Percentiles rank a stretch among this genome's conserved stretches.
phyloP scores from a whole-genome alignment of 30 jellyfish, hydroid and myxozoan genomes.

The Chrysaora quinquecirrha region DNA sequence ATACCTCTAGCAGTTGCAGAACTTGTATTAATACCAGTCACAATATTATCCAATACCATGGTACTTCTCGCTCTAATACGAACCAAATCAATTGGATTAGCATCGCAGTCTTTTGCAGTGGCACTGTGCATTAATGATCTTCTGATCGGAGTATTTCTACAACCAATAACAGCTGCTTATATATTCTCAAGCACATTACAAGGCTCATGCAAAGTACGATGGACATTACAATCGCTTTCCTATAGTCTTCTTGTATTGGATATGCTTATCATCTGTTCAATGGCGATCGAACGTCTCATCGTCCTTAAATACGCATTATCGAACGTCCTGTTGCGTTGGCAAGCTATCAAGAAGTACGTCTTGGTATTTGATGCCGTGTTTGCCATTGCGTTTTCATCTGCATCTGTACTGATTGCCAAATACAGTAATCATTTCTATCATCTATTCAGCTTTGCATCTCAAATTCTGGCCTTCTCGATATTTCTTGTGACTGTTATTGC shows the following conservation, averaged over 20 bases:
- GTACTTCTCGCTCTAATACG: slow-evolving; percentile 28
- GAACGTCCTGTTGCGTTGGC: slow-evolving; percentile 37
- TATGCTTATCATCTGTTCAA: slow-evolving; percentile 15
- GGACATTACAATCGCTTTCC: slow-evolving; percentile 16
- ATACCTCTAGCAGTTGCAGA: not conserved
- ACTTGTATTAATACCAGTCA: slow-evolving; percentile 10
- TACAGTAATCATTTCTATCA: slow-evolving; percentile 29
- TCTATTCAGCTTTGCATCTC: slow-evolving; percentile 25
- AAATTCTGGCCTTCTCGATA: not conserved
- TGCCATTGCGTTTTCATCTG: not conserved
- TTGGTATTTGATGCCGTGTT: not conserved
- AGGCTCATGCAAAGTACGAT: not conserved
- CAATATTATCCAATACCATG: slow-evolving; percentile 7
- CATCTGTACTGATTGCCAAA: slow-evolving; percentile 25
- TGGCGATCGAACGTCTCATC: slow-evolving; percentile 51
- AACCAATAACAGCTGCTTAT: slow-evolving; percentile 8
- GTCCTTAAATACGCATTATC: slow-evolving; percentile 33
- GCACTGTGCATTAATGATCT: slow-evolving; percentile 47
- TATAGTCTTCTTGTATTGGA: slow-evolving; percentile 23
- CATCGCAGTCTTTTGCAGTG: slow-evolving; percentile 19
- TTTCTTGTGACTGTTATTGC: not conserved
- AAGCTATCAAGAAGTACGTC: slow-evolving; percentile 22
- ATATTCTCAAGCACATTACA: not conserved
- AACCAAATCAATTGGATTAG: slow-evolving; percentile 33
- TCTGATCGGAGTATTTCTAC: slow-evolving; percentile 14